Evolutionary conservation across 1,140 invertebrate species (phyloP).

Genomic region (Papilio polytes): DNA sequence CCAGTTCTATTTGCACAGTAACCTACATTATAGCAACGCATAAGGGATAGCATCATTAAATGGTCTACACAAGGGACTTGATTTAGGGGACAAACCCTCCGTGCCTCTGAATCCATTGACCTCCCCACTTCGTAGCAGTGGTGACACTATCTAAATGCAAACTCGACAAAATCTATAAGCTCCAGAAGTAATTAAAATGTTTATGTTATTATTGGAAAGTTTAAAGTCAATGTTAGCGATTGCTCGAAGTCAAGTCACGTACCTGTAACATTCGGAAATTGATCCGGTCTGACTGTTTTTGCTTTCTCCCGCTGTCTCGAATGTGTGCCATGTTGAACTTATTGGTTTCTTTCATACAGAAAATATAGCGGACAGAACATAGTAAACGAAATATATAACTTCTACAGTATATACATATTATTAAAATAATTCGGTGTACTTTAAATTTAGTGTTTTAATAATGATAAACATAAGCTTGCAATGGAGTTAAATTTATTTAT

Average conservation of each 20-base stretch:
- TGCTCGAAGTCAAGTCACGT: slow-evolving; percentile 53
- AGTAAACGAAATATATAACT: neutral
- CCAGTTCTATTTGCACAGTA: slow-evolving; percentile 79
- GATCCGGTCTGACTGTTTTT: slow-evolving; percentile 18
- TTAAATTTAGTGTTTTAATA: too few species aligned
- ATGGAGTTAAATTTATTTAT: too few species aligned
- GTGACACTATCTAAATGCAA: slow-evolving; percentile 50
- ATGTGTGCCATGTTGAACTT: slow-evolving; percentile 28
- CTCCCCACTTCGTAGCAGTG: slow-evolving; percentile 53
- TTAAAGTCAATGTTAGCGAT: slow-evolving; percentile 57
- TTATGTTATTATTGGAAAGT: slow-evolving; percentile 48
- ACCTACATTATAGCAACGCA: slow-evolving; percentile 75
- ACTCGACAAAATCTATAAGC: slow-evolving; percentile 60
- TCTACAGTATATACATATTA: too few species aligned
- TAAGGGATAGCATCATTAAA: slow-evolving; percentile 79
- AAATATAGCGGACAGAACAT: neutral
- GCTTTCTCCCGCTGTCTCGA: slow-evolving; percentile 2
- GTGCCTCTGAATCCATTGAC: slow-evolving; percentile 77
- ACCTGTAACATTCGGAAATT: slow-evolving; percentile 31
- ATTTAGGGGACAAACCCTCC: slow-evolving; percentile 70
- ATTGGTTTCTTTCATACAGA: slow-evolving; percentile 31
- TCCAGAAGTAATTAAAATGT: slow-evolving; percentile 52
- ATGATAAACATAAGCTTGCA: too few species aligned
- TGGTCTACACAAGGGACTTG: slow-evolving; percentile 68
- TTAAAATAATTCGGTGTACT: too few species aligned